These are phyloP conservation scores for Saturnia japonica DNA, from an alignment of 2,888 invertebrate species.

Conservation along the genomic window DNA sequence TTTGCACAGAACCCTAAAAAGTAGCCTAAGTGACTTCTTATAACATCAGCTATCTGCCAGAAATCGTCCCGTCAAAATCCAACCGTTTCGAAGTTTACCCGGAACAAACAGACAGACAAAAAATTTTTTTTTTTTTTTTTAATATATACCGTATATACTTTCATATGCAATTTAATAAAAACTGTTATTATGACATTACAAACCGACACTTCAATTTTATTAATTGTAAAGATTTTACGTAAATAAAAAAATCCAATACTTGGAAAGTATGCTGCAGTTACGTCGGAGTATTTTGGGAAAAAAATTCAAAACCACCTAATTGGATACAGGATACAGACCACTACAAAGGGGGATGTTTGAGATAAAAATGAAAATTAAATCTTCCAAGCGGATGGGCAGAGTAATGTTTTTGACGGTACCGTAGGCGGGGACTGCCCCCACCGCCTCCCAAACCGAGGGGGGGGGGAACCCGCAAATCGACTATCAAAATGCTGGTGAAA, in stretches of 20 bases:
- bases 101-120: no score
- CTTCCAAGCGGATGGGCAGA: conserved; percentile 80
- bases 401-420: conserved; percentile 82
- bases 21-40: no score
- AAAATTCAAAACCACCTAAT: conserved; percentile 79
- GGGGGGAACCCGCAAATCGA: conserved; percentile 74
- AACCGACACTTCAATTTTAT: no score
- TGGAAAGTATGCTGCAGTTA: conserved; percentile 54
- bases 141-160: no score
- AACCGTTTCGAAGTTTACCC: no score
- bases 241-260: conserved; percentile 75
- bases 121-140: no score
- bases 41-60: no score
- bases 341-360: conserved; percentile 82
- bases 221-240: background rate
- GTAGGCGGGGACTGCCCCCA: conserved; percentile 50
- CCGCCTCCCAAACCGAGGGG: conserved; percentile 33
- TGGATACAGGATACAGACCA: conserved; percentile 79
- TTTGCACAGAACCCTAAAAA: no score
- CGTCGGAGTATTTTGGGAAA: conserved; percentile 65
- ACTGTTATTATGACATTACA: no score
- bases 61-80: no score
- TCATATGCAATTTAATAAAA: no score
- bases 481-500: conserved; percentile 78
- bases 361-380: conserved; percentile 84